These are phyloP conservation scores for Epizoanthus ramosus DNA, from an alignment of 92 coral and sea anemone species.

Conservation along the genomic window DNA sequence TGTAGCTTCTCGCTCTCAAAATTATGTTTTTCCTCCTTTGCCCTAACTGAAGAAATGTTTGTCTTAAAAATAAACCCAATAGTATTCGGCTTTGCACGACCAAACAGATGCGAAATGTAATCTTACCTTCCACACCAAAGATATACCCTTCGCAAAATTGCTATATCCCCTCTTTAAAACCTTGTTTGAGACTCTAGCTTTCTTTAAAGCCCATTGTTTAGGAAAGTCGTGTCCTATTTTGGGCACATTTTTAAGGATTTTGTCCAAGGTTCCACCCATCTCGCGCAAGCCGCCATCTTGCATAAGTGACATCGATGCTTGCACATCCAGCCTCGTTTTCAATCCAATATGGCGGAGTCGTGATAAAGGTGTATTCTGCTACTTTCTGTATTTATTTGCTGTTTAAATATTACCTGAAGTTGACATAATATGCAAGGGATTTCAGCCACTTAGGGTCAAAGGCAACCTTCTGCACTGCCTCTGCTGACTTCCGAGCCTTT, in stretches of 20 bases:
- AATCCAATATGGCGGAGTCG: constrained; percentile 36
- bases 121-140: constrained; percentile 29
- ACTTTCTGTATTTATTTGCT: too few species aligned
- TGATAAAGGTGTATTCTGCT: constrained; percentile 9
- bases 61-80: too few species aligned
- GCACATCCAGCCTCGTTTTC: constrained; percentile 33
- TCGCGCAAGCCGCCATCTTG: constrained; percentile 4
- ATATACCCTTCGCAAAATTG: constrained; percentile 40
- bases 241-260: constrained; percentile 32
- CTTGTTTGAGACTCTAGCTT: constrained; percentile 25
- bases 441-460: too few species aligned
- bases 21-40: too few species aligned
- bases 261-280: neutral
- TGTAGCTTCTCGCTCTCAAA: neutral
- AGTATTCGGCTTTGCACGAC: too few species aligned
- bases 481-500: too few species aligned
- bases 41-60: too few species aligned
- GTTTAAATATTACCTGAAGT: too few species aligned
- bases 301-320: too few species aligned
- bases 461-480: too few species aligned
- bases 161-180: constrained; percentile 19
- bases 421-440: too few species aligned
- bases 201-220: neutral
- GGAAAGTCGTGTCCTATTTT: neutral
- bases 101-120: neutral